Base-by-base conservation (phyloP, 2,113 vertebrate species). In the Perognathus longimembris region DNA sequence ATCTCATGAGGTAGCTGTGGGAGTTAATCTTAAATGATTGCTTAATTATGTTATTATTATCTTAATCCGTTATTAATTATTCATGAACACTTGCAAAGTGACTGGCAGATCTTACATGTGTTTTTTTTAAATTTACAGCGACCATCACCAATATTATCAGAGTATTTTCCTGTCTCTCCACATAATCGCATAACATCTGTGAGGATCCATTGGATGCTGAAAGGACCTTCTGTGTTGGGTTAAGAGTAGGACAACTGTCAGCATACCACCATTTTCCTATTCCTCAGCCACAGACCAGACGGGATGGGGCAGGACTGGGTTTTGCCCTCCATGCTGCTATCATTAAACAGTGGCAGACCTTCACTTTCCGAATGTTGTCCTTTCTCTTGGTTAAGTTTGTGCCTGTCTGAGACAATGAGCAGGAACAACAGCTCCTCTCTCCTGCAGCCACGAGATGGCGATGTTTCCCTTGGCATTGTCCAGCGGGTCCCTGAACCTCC, bases 371-470 rank as follows among this genome's bases (percentile, higher is more conserved):
- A 69, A 67, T 22, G 21, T 7, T 71, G 8, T 45, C 12, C 12
- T 45, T 79, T 94, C 26, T 85, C 63, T 22, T 63, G 87, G 69
- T 9, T 85, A 82, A 92, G 67, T 92, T 89, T 61, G 21, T 38
- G 21, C 21, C 32, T 5, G 4, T 28, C 24, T 15, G 38, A 86
- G 90, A 95, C 92, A 94, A 79, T 59, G 84, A 63, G 32, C 11
- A 5, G 34, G 61, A 36, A n/a, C 28, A 21, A 15, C 1, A 11
- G 83, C 40, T 54, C 54, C 17, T 92, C 84, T 74, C 64, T 22
- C 42, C 0, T 26, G 11, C 0, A 59, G 9, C 97, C 98, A 97
- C 97, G 96, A 98, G 98, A 97, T 98, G 98, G 98, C 97, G 87
- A 74, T 97, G 91, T 98, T 97, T 94, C 96, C 97, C 89, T 98